Evolutionary conservation across 2,797 vertebrate genomes (phyloP), one percentile per base, ranked within the genome.

Genomic region (Sebastes miniatus): DNA sequence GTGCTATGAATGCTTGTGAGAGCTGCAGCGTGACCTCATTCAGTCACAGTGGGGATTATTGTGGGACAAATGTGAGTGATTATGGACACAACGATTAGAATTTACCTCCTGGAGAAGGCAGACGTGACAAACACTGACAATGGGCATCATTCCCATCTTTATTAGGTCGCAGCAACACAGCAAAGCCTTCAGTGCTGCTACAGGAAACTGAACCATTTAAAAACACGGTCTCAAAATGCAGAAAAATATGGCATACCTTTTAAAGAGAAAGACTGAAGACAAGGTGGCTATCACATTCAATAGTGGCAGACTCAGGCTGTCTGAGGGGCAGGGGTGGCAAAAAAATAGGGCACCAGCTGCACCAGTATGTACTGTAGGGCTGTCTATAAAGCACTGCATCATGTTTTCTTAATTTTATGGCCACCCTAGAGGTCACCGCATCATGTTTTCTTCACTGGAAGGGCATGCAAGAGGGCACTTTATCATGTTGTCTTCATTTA

Each of bases 111-210:
- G 27, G 43, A 59, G 22, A 54, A 43, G 22, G 36, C 36, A 58
- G 52, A 25, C 59, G 10, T 74, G 59, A 70, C 31, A 65, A 65
- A 63, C 25, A 73, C 20, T 47, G 57, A 77, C 73, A 77, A 52
- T 67, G 32, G 36, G 54, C 36, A 43, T 3, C 1, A 16, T 61
- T 56, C 43, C 3, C 18, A 8, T 6, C 59, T 36, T 52, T 13
- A 58, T 56, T 58, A 71, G 11, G 47, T 52, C 7, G 29, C 27
- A 52, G 52, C n/a, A 57, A 32, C 11, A 16, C 39, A 74, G 8
- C 1, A 43, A 25, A 70, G 52, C 43, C 24, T 68, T 68, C n/a
- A 36, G 32, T 50, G 27, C 32, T 25, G 14, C 22, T 43, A 22
- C 5, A 34, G 22, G 5, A 32, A 74, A 56, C 2, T 29, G 12